Percentiles rank a stretch among this genome's conserved stretches.
Conservation (phyloP, 2,113 vertebrate species). For the Aphyosemion australe region DNA sequence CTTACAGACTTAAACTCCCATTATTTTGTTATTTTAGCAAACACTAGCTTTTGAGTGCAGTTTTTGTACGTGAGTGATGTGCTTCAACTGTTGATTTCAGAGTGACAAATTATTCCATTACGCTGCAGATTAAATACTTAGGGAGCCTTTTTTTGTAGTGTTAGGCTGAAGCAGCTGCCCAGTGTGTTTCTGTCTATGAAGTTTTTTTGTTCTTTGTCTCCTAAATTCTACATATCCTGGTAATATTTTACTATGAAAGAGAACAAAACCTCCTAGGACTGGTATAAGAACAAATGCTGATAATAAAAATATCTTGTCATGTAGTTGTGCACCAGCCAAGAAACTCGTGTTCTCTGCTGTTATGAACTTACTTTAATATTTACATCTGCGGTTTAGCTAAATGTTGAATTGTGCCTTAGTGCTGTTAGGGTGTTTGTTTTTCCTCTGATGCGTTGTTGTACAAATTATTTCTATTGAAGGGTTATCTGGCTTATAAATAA, state of each 20-base stretch:
- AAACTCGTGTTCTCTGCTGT: too few relatives aligned
- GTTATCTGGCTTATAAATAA: constrained; percentile 48
- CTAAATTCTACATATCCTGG: not conserved
- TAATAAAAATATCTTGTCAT: too few relatives aligned
- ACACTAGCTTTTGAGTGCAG: constrained; percentile 14
- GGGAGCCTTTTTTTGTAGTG: not conserved
- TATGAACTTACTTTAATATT: too few relatives aligned
- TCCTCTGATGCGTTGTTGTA: too few relatives aligned
- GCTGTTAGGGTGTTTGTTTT: too few relatives aligned
- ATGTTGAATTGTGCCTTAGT: too few relatives aligned
- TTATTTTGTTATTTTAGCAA: not conserved
- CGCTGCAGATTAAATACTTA: not conserved
- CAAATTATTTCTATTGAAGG: too few relatives aligned
- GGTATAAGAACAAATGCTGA: not conserved
- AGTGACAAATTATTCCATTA: not conserved
- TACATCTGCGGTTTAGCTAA: too few relatives aligned
- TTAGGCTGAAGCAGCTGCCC: not conserved
- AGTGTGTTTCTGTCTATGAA: not conserved
- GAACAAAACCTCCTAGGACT: not conserved
- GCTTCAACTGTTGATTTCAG: not conserved
- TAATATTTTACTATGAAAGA: not conserved
- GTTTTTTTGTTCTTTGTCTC: constrained; percentile 8
- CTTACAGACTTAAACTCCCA: not conserved
- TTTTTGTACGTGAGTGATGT: constrained; percentile 20
- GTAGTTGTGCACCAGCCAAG: too few relatives aligned